Percentiles rank a stretch among this genome's conserved stretches.
Conservation (phyloP, 2,797 vertebrate species). For the Remorina albescens region DNA sequence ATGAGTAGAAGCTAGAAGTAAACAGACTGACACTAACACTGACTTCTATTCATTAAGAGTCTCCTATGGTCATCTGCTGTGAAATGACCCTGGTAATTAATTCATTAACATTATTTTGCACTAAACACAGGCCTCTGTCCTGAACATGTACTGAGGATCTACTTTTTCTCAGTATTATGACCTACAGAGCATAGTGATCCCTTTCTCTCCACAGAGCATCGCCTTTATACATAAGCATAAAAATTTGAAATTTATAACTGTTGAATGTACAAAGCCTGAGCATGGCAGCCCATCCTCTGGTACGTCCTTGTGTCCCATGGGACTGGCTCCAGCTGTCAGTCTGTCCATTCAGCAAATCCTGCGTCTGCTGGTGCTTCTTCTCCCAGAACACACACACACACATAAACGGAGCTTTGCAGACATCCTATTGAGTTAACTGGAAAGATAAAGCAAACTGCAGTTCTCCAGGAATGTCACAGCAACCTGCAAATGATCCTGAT, state of each 20-base stretch:
- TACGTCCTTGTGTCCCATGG: conserved; percentile 54
- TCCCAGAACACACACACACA: conserved; percentile 12
- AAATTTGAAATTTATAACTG: conserved; percentile 44
- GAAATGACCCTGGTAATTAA: neutral
- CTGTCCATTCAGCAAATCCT: conserved; percentile 52
- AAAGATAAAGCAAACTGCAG: conserved; percentile 47
- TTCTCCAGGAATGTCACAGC: conserved; percentile 29
- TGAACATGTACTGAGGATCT: neutral
- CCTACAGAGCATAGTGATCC: conserved; percentile 14
- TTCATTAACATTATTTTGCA: too few relatives aligned
- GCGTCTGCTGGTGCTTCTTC: neutral
- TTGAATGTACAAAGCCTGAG: conserved; percentile 18
- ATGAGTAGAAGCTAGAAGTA: too few relatives aligned
- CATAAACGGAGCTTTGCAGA: conserved; percentile 41
- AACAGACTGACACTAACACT: too few relatives aligned
- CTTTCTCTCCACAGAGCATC: neutral
- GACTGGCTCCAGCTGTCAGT: conserved; percentile 41
- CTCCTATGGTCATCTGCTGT: neutral
- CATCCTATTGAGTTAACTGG: conserved; percentile 48
- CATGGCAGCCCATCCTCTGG: conserved; percentile 35
- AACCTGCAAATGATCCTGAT: conserved; percentile 20
- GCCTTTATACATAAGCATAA: neutral
- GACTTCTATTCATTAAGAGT: too few relatives aligned
- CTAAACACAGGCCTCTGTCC: neutral
- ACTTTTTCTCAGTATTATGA: conserved; percentile 21